A percentile compares a stretch with the other conserved stretches of the same genome.
phyloP scores from a whole-genome alignment of 2,113 vertebrate species.

The Machaerirhynchus nigripectus region DNA sequence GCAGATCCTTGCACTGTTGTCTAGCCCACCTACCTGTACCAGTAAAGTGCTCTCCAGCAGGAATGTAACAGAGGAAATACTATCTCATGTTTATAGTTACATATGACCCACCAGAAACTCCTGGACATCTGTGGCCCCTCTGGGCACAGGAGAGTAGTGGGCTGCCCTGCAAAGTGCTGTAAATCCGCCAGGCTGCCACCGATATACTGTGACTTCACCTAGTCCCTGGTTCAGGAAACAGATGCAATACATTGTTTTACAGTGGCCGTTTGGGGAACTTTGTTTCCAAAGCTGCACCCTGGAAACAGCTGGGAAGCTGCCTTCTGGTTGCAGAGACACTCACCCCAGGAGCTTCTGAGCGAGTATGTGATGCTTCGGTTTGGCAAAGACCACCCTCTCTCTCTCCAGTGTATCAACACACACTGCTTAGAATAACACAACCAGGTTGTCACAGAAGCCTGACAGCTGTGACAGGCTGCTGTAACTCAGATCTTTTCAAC shows the following conservation, averaged over 20 bases:
- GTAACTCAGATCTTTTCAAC: background rate
- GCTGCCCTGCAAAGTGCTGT: background rate
- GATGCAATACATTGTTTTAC: background rate
- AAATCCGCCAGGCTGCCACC: background rate
- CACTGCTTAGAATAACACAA: background rate
- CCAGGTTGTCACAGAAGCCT: background rate
- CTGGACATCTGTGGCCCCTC: background rate
- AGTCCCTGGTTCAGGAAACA: background rate
- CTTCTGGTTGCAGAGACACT: background rate
- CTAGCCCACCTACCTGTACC: background rate
- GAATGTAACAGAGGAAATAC: background rate
- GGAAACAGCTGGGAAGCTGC: background rate
- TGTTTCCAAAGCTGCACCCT: background rate
- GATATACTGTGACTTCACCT: background rate
- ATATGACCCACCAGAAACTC: background rate
- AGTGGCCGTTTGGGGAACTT: rapidly evolving
- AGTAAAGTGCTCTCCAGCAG: background rate
- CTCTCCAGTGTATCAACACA: background rate
- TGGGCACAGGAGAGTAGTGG: background rate
- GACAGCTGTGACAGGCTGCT: background rate
- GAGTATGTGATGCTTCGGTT: background rate
- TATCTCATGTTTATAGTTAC: background rate
- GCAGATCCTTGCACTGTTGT: background rate
- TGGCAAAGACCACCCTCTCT: background rate
- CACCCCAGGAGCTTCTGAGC: background rate